Percentiles rank a stretch among this genome's conserved stretches.
phyloP scores from a whole-genome alignment of 2,113 vertebrate species.

The Callithrix jacchus region DNA sequence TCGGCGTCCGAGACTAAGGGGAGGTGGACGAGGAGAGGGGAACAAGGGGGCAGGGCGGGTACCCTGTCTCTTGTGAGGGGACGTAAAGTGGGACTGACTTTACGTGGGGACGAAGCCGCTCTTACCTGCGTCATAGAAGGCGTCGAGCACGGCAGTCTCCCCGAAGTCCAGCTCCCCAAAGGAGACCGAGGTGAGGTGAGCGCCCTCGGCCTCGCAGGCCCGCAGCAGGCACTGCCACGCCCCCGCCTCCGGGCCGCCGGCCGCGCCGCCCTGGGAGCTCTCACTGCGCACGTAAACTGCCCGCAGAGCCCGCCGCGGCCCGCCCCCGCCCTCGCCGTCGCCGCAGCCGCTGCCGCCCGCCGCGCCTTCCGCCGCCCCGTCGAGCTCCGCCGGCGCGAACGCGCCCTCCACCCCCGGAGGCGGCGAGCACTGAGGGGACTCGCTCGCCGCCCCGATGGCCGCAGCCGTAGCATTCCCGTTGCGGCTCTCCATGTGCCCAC shows the following conservation, averaged over 20 bases:
- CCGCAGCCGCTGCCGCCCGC: background rate
- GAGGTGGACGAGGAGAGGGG: too few relatives aligned
- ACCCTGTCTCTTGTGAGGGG: rapidly evolving
- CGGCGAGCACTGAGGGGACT: background rate
- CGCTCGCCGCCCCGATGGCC: background rate
- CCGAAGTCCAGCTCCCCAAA: slow-evolving; percentile 94
- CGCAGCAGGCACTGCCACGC: slow-evolving; percentile 89
- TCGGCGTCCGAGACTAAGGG: too few relatives aligned
- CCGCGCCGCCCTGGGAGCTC: slow-evolving; percentile 80
- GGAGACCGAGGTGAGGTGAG: slow-evolving; percentile 88
- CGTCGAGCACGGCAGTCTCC: slow-evolving; percentile 91
- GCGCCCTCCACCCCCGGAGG: background rate
- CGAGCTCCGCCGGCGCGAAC: background rate
- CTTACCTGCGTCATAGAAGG: slow-evolving; percentile 95
- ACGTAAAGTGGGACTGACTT: rapidly evolving
- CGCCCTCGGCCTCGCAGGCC: slow-evolving; percentile 92
- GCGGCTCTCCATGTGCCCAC: background rate
- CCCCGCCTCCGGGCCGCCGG: slow-evolving; percentile 86
- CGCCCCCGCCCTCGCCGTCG: slow-evolving; percentile 55
- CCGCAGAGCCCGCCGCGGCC: slow-evolving; percentile 86
- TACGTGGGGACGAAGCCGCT: background rate
- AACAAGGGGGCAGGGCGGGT: rapidly evolving
- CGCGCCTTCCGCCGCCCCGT: slow-evolving; percentile 18
- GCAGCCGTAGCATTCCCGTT: rapidly evolving
- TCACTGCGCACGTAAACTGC: slow-evolving; percentile 91